Evolutionary conservation across 2,797 vertebrate genomes (phyloP), one percentile per base, ranked within the genome.

Genomic region (Protonibea diacanthus): DNA sequence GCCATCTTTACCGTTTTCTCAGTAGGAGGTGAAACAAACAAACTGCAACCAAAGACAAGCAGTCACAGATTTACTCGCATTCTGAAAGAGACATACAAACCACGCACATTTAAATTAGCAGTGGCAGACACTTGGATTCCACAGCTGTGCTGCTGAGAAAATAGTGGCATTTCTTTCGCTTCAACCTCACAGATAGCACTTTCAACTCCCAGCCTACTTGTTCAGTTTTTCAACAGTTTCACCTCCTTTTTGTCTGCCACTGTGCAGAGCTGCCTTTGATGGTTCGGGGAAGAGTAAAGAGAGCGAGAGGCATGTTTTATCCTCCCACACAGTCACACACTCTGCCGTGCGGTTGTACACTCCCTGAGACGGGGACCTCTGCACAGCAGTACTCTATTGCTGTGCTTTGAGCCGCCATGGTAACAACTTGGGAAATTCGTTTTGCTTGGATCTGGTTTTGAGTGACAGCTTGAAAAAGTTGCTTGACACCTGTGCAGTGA

Each of bases 171-270:
- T 86, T 73, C 77, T 71, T 81, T 85, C 75, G 52, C 78, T 87
- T 80, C 76, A 78, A 74, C 81, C 78, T 65, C 57, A 71, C 88
- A 86, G 81, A 87, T 79, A 76, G 80, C 73, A 65, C 86, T 88
- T 91, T 91, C 25, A 89, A 85, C 86, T 89, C 72, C 63, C 84
- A 76, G 74, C 73, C 73, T 78, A 59, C 87, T 80, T 79, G 76
- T 88, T 84, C 79, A 51, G 84, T 86, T 94, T 91, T 94, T 75
- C 86, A 55, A 85, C 66, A 89, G 62, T 83, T 88, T 86, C 84
- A 83, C 67, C 75, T 84, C 85, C 90, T 80, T 85, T 84, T 88
- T 89, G 85, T 90, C 83, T 89, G 86, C 81, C 71, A 47, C 57
- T 8, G 71, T 18, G 27, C 76, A 11, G 72, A 74, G 78, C 21